Base-by-base conservation (phyloP, 2,888 invertebrate species). In the Platycheirus albimanus region DNA sequence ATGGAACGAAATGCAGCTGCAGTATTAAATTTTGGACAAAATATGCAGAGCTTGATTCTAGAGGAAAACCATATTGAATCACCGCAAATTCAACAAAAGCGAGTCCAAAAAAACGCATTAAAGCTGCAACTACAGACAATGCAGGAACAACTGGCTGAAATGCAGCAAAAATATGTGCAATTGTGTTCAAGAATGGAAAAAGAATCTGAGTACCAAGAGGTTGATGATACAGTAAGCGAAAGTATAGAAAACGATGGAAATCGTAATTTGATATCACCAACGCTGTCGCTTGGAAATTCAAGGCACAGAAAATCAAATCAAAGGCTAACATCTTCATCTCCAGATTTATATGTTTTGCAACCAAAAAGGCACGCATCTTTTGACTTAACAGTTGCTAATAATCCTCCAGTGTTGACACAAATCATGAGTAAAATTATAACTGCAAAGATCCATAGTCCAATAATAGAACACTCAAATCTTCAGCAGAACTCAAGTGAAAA, bases 91-190 rank as follows among this genome's bases (percentile, higher is more conserved):
- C 94, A 95, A 89, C 95, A 96, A 89, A 96, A 96, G 90, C 93
- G 96, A 86, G 95, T 95, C 87, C 96, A 96, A 91, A 96, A 96
- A 90, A 96, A 96, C 89, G 95, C 95, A 75, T 92, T 97, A 13
- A 96, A 97, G 91, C 95, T 95, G 80, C 97, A 97, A 91, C 91
- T 97, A 87, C 93, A 96, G 87, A 95, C 95, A 77, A 94, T 98
- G 94, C 96, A 97, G 91, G 96, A 97, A 88, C 96, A 97, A 91
- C 91, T 97, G 77, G 96, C 96, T 10, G 95, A 95, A 89, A 97
- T 98, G 95, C 97, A 96, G 92, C 96, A 97, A 88, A 95, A 97
- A 89, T 97, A 97, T 91, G 93, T 95, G 89, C 96, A 97, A 91
- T 91, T 97, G 87, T 96, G 96, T 89, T 96, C 95, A 88, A 93